Base-by-base conservation (phyloP, 2,888 invertebrate species). In the Clostera curtula region DNA sequence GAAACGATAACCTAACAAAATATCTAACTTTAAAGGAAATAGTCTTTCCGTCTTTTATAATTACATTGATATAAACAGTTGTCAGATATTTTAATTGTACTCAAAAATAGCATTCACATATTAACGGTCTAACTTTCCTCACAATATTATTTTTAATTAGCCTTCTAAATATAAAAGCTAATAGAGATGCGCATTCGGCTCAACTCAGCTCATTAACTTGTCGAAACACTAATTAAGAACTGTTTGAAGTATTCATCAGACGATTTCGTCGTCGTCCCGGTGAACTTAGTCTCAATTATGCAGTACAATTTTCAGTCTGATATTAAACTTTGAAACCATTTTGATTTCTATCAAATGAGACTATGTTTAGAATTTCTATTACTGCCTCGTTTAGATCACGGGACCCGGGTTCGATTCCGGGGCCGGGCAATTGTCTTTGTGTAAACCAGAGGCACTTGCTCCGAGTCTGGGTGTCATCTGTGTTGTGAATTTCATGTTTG, bases 211-310 rank as follows among this genome's bases (percentile, higher is more conserved):
- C 67, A 72, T 73, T 70, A 75, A 65, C 57, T 64, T 63, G 66
- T 62, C 55, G 59, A 63, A 66, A 59, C 60, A 55, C 66, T 68
- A 72, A 74, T 75, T 68, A 73, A 69, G 64, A 49, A 53, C 54
- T 57, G 58, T 66, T 66, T 71, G 59, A 71, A 72, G 67, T 62
- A 68, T 74, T 71, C 69, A 70, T 49, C 42, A 51, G 53, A 51
- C 51, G 61, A 64, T 73, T 66, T 60, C 53, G 53, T 56, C 63
- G 53, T 56, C 52, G 45, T 39, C 45, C 40, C 26, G 34, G 33
- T 28, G 35, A 35, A 40, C 42, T 56, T 44, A 58, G 59, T 62
- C 50, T 67, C 55, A 65, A 66, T 68, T 66, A 63, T 62, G 59
- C 54, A 66, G 58, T 53, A 63, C 56, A 59, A 59, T 60, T n/a